These are phyloP conservation scores for Dastarcus helophoroides DNA, from an alignment of 2,888 invertebrate species.

Conservation along the genomic window DNA sequence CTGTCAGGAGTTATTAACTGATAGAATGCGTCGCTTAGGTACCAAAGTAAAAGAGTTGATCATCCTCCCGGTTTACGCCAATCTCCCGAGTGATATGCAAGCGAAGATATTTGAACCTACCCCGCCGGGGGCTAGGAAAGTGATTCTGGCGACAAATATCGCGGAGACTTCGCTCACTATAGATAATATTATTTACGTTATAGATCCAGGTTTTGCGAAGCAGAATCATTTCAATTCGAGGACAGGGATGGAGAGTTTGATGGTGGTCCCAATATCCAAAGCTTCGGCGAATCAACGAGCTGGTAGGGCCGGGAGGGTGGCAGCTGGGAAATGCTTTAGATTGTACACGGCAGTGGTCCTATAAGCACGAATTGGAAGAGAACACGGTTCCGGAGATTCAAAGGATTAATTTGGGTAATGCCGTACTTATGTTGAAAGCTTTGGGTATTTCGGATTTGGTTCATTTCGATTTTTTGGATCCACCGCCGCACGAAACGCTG, in stretches of 20 bases:
- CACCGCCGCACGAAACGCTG: conserved; percentile 64
- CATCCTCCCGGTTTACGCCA: conserved; percentile 94
- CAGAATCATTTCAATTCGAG: conserved; percentile 97
- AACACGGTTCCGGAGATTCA: conserved; percentile 98
- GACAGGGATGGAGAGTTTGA: conserved; percentile 96
- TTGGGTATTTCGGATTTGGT: conserved; percentile 95
- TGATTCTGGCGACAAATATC: conserved; percentile 95
- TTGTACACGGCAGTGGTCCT: conserved; percentile 98
- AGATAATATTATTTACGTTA: conserved; percentile 96
- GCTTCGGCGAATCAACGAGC: conserved; percentile 97
- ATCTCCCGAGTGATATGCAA: conserved; percentile 97
- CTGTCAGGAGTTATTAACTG: conserved; percentile 78
- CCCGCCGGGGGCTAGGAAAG: conserved; percentile 91
- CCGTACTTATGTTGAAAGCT: conserved; percentile 91
- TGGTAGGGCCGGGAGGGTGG: conserved; percentile 89
- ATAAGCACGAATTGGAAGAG: conserved; percentile 95
- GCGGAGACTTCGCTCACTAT: conserved; percentile 99
- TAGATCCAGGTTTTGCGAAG: conserved; percentile 99
- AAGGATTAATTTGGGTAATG: conserved; percentile 93
- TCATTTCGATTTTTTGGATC: conserved; percentile 97
- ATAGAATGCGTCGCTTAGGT: conserved; percentile 83
- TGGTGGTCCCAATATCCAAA: conserved; percentile 97
- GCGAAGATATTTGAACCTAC: conserved; percentile 98
- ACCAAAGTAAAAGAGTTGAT: conserved; percentile 86
- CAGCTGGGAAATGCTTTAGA: conserved; percentile 96